These are phyloP conservation scores for Drosophila neocordata DNA, from an alignment of 1,140 invertebrate genomes.

Conservation along the genomic window DNA sequence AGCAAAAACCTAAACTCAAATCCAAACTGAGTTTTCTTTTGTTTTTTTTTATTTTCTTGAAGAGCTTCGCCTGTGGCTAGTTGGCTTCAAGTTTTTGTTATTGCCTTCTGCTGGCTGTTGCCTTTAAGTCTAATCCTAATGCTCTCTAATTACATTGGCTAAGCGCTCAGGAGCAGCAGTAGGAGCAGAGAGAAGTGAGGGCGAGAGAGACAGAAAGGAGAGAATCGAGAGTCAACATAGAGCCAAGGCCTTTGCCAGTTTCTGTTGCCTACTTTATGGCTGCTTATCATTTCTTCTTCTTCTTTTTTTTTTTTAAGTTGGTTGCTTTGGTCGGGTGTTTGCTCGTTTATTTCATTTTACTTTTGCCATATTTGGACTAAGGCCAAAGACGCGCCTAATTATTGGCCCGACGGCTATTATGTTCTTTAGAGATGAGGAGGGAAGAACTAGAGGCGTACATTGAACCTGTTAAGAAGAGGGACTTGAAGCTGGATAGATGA, in stretches of 20 bases:
- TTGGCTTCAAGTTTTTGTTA: constrained; percentile 48
- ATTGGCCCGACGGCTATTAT: constrained; percentile 52
- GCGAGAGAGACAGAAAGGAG: not conserved
- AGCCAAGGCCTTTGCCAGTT: constrained; percentile 40
- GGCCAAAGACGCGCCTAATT: constrained; percentile 62
- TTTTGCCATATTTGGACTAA: constrained; percentile 24
- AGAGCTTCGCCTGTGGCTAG: constrained; percentile 37
- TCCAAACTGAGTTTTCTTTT: not conserved
- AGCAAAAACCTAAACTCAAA: constrained; percentile 10
- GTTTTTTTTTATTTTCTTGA: not conserved
- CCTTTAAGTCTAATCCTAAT: constrained; percentile 69
- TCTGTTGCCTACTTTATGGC: constrained; percentile 60
- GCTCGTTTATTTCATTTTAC: constrained; percentile 22
- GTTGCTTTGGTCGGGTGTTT: not conserved
- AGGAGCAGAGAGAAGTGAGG: not conserved
- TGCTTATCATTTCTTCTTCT: constrained; percentile 64
- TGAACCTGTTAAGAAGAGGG: constrained; percentile 33
- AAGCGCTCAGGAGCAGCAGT: not conserved
- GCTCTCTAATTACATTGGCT: constrained; percentile 76
- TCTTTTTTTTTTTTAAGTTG: constrained; percentile 21
- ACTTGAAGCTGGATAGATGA: constrained; percentile 24
- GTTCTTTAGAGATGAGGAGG: not conserved
- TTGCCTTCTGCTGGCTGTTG: constrained; percentile 40
- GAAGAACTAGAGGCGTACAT: constrained; percentile 38
- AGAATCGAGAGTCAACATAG: constrained; percentile 28